Conservation (phyloP, 2,888 invertebrate genomes). For the Tholera decimalis region DNA sequence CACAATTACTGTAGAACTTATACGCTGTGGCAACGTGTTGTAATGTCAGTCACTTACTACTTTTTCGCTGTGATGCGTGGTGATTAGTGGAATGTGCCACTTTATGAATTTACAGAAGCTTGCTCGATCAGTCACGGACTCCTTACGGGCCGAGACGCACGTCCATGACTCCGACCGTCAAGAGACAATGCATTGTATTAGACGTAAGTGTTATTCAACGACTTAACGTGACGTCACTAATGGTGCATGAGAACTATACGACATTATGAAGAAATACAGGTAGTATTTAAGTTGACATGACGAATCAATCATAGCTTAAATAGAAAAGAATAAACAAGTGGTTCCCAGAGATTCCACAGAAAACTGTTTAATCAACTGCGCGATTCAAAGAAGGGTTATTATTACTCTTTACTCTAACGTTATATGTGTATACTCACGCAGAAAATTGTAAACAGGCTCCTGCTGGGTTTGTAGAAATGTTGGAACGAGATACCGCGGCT, state of each 20-base stretch:
- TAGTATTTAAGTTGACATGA: slow-evolving; percentile 6
- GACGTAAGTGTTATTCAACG: slow-evolving; percentile 19
- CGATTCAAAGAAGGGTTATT: too few relatives aligned
- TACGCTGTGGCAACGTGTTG: too few relatives aligned
- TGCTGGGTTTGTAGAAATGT: too few relatives aligned
- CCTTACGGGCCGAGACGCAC: slow-evolving; percentile 5
- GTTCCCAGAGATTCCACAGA: too few relatives aligned
- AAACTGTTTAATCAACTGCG: neutral
- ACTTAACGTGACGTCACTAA: slow-evolving; percentile 6
- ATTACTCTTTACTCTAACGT: too few relatives aligned
- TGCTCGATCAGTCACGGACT: slow-evolving; percentile 39
- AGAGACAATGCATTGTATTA: slow-evolving; percentile 3
- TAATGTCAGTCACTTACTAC: too few relatives aligned
- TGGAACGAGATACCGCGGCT: too few relatives aligned
- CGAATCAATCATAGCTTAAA: slow-evolving; percentile 2
- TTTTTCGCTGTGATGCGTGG: neutral
- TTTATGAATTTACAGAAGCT: slow-evolving; percentile 40
- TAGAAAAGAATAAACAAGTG: neutral
- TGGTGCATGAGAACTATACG: slow-evolving; percentile 29
- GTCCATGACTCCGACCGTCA: slow-evolving; percentile 30
- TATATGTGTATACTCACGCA: too few relatives aligned
- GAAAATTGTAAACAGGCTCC: too few relatives aligned
- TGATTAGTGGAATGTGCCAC: slow-evolving; percentile 29
- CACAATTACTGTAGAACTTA: slow-evolving; percentile 13
- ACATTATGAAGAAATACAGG: slow-evolving; percentile 1